phyloP scores from a whole-genome alignment of 2,888 invertebrate species.

The Allophyes oxyacanthae region DNA sequence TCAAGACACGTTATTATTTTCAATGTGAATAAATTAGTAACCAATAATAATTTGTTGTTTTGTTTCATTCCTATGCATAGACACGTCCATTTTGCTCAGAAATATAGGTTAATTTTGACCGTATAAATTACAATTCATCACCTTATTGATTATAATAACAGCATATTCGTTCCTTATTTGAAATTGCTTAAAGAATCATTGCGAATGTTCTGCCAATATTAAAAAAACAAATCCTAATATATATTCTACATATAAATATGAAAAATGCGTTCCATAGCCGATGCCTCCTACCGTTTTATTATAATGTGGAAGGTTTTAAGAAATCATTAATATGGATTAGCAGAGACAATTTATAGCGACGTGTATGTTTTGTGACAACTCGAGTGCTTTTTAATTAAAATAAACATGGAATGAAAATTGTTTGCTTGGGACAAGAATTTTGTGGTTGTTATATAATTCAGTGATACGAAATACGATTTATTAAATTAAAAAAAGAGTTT shows the following conservation, averaged over 20 bases:
- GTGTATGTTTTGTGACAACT: slow-evolving; percentile 61
- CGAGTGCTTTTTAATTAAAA: slow-evolving; percentile 64
- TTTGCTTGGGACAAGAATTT: slow-evolving; percentile 31
- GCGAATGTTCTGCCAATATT: not conserved
- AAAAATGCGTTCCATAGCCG: slow-evolving; percentile 11
- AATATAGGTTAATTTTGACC: slow-evolving; percentile 14
- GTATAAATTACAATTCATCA: not conserved
- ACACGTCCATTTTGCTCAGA: slow-evolving; percentile 15
- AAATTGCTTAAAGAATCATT: not conserved
- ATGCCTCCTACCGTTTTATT: slow-evolving; percentile 16
- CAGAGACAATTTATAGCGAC: slow-evolving; percentile 59
- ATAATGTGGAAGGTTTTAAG: slow-evolving; percentile 59
- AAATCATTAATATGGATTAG: slow-evolving; percentile 76
- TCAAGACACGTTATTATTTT: not conserved
- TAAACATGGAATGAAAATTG: slow-evolving; percentile 59
- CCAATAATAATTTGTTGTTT: slow-evolving; percentile 15
- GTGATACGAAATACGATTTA: no score
- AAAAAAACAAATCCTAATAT: not conserved
- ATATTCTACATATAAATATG: slow-evolving; percentile 8
- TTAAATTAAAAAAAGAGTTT: no score
- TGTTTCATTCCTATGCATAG: slow-evolving; percentile 22
- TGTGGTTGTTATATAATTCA: not conserved
- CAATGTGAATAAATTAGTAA: slow-evolving; percentile 16
- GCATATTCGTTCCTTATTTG: not conserved
- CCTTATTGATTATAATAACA: not conserved